These are phyloP conservation scores for Xanthia icteritia DNA, from an alignment of 2,888 invertebrate genomes.

Conservation along the genomic window DNA sequence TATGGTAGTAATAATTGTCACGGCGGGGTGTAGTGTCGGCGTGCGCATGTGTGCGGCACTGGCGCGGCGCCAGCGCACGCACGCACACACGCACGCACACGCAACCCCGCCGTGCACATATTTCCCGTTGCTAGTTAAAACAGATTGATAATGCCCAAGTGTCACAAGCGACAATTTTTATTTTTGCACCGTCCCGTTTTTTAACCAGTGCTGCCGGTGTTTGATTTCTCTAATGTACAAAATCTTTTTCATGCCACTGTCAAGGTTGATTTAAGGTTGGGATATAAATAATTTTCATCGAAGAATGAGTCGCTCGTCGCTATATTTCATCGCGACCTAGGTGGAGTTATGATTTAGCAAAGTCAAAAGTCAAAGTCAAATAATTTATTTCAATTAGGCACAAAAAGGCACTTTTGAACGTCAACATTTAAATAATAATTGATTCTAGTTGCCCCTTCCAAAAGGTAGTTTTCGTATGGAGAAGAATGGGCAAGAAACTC, in stretches of 20 bases:
- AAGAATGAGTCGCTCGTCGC: constrained; percentile 76
- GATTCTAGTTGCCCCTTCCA: no score
- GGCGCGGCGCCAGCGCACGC: constrained; percentile 73
- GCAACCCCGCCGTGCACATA: constrained; percentile 71
- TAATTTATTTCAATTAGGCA: no score
- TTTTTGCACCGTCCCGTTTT: constrained; percentile 81
- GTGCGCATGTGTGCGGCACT: constrained; percentile 58
- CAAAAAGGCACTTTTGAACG: no score
- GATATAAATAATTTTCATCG: constrained; percentile 82
- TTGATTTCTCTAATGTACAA: constrained; percentile 83
- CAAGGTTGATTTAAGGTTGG: constrained; percentile 90
- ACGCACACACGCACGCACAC: constrained; percentile 69
- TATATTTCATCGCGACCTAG: constrained; percentile 75
- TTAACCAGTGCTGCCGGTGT: constrained; percentile 75
- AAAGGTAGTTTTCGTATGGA: no score
- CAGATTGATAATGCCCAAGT: constrained; percentile 89
- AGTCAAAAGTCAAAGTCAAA: no score
- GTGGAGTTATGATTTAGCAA: constrained; percentile 66
- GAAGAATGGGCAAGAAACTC: no score
- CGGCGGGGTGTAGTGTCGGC: constrained; percentile 63
- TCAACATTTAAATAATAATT: no score
- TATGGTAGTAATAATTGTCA: constrained; percentile 86
- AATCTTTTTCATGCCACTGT: constrained; percentile 87
- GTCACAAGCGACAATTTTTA: constrained; percentile 85
- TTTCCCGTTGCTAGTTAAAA: constrained; percentile 85